Evolutionary conservation across 1,140 invertebrate genomes (phyloP).

Genomic region (Leptinotarsa defecta): DNA sequence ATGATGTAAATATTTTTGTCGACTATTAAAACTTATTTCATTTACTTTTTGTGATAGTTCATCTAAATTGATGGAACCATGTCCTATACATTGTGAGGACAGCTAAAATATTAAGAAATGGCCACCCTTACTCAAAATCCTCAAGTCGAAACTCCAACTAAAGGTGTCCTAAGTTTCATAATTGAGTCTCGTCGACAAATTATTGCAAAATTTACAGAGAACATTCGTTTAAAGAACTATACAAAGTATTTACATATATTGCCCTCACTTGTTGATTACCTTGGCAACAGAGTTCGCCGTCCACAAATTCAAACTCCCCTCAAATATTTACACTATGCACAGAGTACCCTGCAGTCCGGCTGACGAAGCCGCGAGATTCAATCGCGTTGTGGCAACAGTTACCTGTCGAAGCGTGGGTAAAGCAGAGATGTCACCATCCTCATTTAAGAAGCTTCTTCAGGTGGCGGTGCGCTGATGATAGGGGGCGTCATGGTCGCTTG

Average conservation of each 20-base stretch:
- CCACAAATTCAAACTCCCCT: conserved; percentile 18
- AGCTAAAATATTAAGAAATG: too few species aligned
- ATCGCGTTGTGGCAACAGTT: background rate
- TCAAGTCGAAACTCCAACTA: too few species aligned
- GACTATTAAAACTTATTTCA: too few species aligned
- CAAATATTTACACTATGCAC: conserved; percentile 38
- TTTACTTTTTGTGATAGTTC: too few species aligned
- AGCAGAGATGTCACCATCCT: conserved; percentile 6
- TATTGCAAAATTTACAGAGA: conserved; percentile 3
- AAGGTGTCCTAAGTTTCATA: too few species aligned
- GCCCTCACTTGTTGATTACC: background rate
- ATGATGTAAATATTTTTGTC: too few species aligned
- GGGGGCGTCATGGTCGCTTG: conserved; percentile 48
- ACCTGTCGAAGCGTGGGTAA: conserved; percentile 16
- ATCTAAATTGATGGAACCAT: too few species aligned
- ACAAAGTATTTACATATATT: background rate
- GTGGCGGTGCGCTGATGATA: conserved; percentile 55
- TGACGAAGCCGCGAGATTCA: conserved; percentile 29
- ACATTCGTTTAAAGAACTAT: background rate
- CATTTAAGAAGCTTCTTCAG: conserved; percentile 35
- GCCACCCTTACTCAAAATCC: too few species aligned
- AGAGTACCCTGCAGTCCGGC: conserved; percentile 59
- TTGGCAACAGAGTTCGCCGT: background rate
- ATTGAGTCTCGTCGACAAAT: background rate
- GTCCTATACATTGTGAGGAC: too few species aligned